Evolutionary conservation across 2,888 invertebrate genomes (phyloP).

Genomic region (Drosophila limbata): DNA sequence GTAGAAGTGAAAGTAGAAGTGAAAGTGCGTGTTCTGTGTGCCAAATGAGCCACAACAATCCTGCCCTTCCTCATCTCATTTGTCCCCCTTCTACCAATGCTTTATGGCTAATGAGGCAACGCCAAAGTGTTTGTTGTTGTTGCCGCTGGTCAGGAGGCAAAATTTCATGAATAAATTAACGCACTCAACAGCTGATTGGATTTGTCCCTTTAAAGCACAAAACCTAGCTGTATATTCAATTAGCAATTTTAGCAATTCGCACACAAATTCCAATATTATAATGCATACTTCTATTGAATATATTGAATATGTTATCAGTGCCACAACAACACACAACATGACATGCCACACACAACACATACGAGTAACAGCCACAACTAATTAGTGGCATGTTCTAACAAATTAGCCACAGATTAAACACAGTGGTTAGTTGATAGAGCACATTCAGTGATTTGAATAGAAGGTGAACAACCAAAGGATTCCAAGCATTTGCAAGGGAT

Average conservation of each 20-base stretch:
- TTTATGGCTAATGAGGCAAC: constrained; percentile 39
- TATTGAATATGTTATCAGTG: constrained; percentile 30
- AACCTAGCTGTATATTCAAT: constrained; percentile 62
- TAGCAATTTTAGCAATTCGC: constrained; percentile 49
- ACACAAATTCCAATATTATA: constrained; percentile 7
- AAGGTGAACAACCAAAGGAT: neutral
- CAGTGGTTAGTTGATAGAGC: neutral
- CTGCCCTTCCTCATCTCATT: no score
- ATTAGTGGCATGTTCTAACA: constrained; percentile 59
- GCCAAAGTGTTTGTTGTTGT: constrained; percentile 2
- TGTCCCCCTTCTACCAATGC: neutral
- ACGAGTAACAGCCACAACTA: constrained; percentile 35
- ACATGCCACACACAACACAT: constrained; percentile 28
- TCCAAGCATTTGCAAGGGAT: neutral
- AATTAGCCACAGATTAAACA: constrained; percentile 66
- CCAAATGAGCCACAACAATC: constrained; percentile 31
- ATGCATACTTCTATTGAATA: constrained; percentile 10
- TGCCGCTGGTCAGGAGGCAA: constrained; percentile 8
- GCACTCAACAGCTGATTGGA: constrained; percentile 67
- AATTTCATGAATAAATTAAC: constrained; percentile 74
- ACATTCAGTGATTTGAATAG: constrained; percentile 4
- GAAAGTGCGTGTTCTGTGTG: constrained; percentile 54
- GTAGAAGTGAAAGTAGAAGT: constrained; percentile 13
- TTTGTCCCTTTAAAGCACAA: constrained; percentile 45
- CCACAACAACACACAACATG: constrained; percentile 2